A percentile compares a stretch with the other conserved stretches of the same genome.
Conservation (phyloP, 2,797 vertebrate genomes). For the Ibycter americanus region DNA sequence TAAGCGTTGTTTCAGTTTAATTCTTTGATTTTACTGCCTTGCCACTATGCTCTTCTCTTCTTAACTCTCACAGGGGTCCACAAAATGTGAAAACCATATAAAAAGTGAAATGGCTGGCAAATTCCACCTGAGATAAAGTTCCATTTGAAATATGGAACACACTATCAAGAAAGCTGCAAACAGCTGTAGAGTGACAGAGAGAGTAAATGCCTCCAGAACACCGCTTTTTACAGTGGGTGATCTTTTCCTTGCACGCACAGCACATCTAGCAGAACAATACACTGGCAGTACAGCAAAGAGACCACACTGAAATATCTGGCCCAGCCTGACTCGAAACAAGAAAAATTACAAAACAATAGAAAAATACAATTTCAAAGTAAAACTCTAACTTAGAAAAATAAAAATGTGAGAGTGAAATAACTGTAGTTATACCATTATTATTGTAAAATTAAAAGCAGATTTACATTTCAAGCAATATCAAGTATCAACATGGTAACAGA, state of each 20-base stretch:
- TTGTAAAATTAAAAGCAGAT: constrained; percentile 73
- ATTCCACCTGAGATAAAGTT: not conserved
- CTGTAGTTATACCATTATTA: constrained; percentile 49
- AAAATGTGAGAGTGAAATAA: constrained; percentile 52
- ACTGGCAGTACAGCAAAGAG: not conserved
- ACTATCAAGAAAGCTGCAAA: not conserved
- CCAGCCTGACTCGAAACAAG: not conserved
- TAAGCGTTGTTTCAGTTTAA: not conserved
- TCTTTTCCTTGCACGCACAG: not conserved
- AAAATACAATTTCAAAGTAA: constrained; percentile 21
- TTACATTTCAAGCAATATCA: constrained; percentile 65
- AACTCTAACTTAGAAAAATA: not conserved
- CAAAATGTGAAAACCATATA: accelerated
- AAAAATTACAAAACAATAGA: not conserved
- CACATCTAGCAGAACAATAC: not conserved
- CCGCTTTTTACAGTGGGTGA: not conserved
- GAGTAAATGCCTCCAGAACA: not conserved
- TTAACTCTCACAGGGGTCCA: not conserved
- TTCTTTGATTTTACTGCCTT: not conserved
- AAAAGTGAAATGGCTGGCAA: not conserved
- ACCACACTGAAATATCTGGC: not conserved
- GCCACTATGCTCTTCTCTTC: not conserved
- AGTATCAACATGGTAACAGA: constrained; percentile 67
- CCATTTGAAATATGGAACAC: not conserved
- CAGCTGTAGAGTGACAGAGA: not conserved